Percentiles rank a stretch among this genome's conserved stretches.
phyloP scores from a whole-genome alignment of 2,797 vertebrate genomes.

The Acropternis orthonyx region DNA sequence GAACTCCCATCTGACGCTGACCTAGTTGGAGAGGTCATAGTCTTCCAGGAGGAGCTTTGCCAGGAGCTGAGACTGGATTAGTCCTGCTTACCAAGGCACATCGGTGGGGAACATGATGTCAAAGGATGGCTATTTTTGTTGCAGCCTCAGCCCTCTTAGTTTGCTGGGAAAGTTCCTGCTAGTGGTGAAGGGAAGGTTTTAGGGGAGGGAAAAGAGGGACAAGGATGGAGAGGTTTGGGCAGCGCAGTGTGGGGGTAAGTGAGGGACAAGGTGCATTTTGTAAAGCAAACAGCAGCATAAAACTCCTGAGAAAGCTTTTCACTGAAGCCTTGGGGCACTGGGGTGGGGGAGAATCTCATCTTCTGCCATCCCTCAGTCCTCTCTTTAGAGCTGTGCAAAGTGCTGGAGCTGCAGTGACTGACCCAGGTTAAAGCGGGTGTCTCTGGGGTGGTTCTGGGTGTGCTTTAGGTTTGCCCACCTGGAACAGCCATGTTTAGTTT shows the following conservation, averaged over 20 bases:
- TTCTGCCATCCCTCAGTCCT: not conserved
- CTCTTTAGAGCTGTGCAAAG: not conserved
- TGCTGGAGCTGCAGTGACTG: not conserved
- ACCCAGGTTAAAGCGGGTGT: not conserved
- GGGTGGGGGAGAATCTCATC: not conserved
- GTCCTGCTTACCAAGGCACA: not conserved
- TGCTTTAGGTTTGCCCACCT: not conserved
- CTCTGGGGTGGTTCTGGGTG: too few species aligned
- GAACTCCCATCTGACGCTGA: not conserved
- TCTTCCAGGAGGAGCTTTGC: conserved; percentile 2
- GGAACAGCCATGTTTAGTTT: not conserved
- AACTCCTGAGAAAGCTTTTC: not conserved
- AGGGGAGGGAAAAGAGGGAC: not conserved
- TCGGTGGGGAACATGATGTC: not conserved
- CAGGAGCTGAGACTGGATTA: not conserved
- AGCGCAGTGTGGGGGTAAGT: too few species aligned
- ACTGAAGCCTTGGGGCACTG: not conserved
- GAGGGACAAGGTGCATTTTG: not conserved
- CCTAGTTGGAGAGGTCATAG: not conserved
- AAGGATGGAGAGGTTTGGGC: not conserved
- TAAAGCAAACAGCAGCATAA: not conserved
- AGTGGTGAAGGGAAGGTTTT: not conserved
- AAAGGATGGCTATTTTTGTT: not conserved
- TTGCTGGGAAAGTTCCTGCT: not conserved
- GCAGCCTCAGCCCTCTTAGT: not conserved